Base-by-base conservation (phyloP, 1,140 invertebrate genomes). In the Paralvinella palmiformis region DNA sequence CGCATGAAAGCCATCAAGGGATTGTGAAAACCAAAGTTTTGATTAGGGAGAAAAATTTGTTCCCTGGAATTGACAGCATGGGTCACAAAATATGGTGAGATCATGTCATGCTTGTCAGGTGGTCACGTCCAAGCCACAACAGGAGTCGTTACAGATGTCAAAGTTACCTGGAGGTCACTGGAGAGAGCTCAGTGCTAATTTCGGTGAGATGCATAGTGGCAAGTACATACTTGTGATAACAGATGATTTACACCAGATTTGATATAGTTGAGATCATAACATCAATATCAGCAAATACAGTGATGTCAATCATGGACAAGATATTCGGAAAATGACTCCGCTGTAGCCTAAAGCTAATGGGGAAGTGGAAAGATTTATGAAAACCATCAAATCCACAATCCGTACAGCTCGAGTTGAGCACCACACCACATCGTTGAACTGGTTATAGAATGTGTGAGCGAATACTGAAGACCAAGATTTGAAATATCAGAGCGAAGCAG, bases 231-330 rank as follows among this genome's bases (percentile, higher is more conserved):
- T 29, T 32, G 65, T 61, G 13, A 31, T 62, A 3, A 36, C 50
- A 3, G 57, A 67, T n/a, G 56, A 60, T 17, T n/a, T 66, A 53
- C 45, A 67, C 41, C 7, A 29, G 66, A 13, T 67, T 36, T 55
- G 53, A 56, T 10, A 32, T 60, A 33, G 41, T 67, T 3, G 53
- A 24, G 31, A 17, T 56, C 10, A 41, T 41, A 41, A 41, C n/a
- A n/a, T n/a, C n/a, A n/a, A n/a, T n/a, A n/a, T n/a, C n/a, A n/a
- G n/a, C n/a, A n/a, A n/a, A n/a, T n/a, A n/a, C n/a, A 48, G n/a
- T 48, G 2, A 20, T 20, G 3, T 48, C 44, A 20, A n/a, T 48
- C 44, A 48, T 24, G 2, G 44, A n/a, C 2, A 48, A 24, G 27
- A 10, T 10, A 48, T 4, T 48, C n/a, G n/a, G n/a, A n/a, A n/a